phyloP scores from a whole-genome alignment of 2,888 invertebrate genomes.

The Chloroclysta siterata region DNA sequence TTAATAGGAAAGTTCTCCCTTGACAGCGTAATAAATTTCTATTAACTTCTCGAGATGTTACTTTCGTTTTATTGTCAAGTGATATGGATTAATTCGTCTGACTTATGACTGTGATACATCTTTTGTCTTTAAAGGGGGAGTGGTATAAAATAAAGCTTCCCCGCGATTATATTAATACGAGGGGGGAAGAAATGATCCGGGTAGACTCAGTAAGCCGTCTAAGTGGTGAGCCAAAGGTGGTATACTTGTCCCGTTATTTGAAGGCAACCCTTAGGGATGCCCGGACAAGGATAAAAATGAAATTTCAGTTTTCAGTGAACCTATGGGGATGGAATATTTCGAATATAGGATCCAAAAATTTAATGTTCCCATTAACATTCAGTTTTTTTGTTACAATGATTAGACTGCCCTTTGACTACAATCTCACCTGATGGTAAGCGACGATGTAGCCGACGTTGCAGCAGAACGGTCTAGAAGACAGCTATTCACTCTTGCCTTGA shows the following conservation, averaged over 20 bases:
- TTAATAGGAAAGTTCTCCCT: slow-evolving; percentile 50
- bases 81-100: slow-evolving; percentile 83
- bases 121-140: slow-evolving; percentile 70
- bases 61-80: slow-evolving; percentile 82
- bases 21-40: slow-evolving; percentile 76
- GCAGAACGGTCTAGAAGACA: too few species aligned
- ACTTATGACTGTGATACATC: slow-evolving; percentile 85
- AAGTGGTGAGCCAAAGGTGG: slow-evolving; percentile 61
- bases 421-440: too few species aligned
- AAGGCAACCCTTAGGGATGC: slow-evolving; percentile 41
- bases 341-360: not conserved
- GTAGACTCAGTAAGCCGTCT: slow-evolving; percentile 71
- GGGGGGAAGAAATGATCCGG: slow-evolving; percentile 71
- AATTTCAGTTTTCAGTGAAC: slow-evolving; percentile 16
- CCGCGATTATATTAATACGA: slow-evolving; percentile 82
- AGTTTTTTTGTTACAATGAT: too few species aligned
- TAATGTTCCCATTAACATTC: too few species aligned
- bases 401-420: too few species aligned
- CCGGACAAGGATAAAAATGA: slow-evolving; percentile 32
- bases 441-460: too few species aligned
- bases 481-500: too few species aligned
- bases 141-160: slow-evolving; percentile 79
- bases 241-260: slow-evolving; percentile 50
- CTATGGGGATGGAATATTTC: not conserved
- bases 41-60: slow-evolving; percentile 81